Base-by-base conservation (phyloP, 2,113 vertebrate species). In the Vidua chalybeata region DNA sequence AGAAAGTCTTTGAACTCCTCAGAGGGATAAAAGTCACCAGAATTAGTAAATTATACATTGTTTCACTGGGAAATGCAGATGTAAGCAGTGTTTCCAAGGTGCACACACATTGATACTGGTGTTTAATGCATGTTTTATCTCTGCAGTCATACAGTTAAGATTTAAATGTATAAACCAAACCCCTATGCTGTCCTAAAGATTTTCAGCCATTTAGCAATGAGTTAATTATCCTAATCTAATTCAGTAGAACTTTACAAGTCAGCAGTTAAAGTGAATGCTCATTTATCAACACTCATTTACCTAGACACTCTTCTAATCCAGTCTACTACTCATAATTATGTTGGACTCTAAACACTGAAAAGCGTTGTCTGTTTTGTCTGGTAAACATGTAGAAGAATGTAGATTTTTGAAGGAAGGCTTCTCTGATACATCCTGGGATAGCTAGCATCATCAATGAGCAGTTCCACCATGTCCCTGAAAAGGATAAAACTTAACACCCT, bases 1-100 rank as follows among this genome's bases (percentile, higher is more conserved):
- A 92, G 63, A 91, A 94, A 89, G 87, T 74, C 51, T 79, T 91
- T 83, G n/a, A 92, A 68, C 15, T 94, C 68, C 80, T 87, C 71
- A 26, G 68, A 87, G 37, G 39, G 27, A 74, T 88, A 59, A 93
- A 94, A 94, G 33, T 83, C 55, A 91, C 41, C 20, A 87, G 82
- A 92, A 83, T 69, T 66, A 83, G 61, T 61, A 87, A 87, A 66
- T 87, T 71, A 77, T 39, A 46, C 43, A 45, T 52, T 81, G 14
- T 51, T 96, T 89, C 51, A 76, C 48, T 66, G 43, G 41, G 73
- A 95, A 89, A 90, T 75, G 49, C 11, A 67, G 16, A 54, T 43
- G 8, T 67, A 48, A 81, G 13, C 56, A 58, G 28, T 11, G 13
- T 30, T 91, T 85, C 55, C 33, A 74, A 76, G 82, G 17, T 2